Evolutionary conservation across 92 coral and sea anemone species (phyloP), one percentile per base, ranked within the genome.

Genomic region (Paragorgia papillata): DNA sequence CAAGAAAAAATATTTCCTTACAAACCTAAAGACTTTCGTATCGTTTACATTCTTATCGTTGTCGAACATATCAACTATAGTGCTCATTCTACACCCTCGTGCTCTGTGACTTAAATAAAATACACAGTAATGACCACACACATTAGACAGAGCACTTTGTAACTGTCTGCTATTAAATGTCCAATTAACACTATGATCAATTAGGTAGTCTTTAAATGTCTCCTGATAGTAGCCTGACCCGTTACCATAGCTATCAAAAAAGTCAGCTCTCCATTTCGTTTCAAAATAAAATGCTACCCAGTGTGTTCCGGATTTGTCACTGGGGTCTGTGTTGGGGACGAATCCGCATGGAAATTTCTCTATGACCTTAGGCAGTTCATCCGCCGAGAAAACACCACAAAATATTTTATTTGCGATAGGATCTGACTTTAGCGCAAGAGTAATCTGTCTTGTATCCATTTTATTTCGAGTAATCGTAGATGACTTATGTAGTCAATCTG

Each of bases 271-370:
- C 6, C 53, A 27, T 8, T 66, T 21, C 0, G 26, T 0, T 6
- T 78, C 3, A 46, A 78, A 78, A 55, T 78, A 78, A 29, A 66
- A 21, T 0, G 83, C 83, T 1, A 66, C 62, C 76, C 77, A 78
- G 35, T 78, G 83, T 0, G 44, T 26, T 15, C 83, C 83, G 14
- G 32, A 18, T 18, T 44, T 24, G 4, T 14, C 13, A 10, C 22
- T 24, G 0, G 62, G 62, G 17, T 53, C 58, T 53, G 27, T 24
- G 17, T 53, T 53, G 58, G 58, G 7, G 17, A 53, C 27, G 18
- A 18, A 53, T 4, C 22, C 58, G 17, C 58, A 18, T 17, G 58
- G 58, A 53, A 53, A 53, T 18, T 18, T 53, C 7, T 18, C 27
- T n/a, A 53, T 24, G 21, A 6, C 17, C 17, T 53, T 24, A 17